These are phyloP conservation scores for Camarhynchus parvulus DNA, from an alignment of 2,113 vertebrate genomes.

Conservation along the genomic window DNA sequence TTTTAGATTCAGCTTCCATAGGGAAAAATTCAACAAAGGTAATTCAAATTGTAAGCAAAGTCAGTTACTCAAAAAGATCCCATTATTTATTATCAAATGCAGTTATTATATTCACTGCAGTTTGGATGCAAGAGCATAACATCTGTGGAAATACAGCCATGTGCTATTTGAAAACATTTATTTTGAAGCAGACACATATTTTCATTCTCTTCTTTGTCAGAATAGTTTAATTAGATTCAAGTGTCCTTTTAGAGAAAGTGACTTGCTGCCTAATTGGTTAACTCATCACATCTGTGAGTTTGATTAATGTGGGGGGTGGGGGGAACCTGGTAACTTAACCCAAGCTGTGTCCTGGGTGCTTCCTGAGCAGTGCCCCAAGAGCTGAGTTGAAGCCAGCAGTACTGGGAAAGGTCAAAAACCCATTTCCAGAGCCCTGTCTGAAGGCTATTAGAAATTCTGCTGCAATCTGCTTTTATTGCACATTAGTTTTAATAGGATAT, in stretches of 20 bases:
- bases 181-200: neutral
- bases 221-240: neutral
- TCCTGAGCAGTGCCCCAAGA: neutral
- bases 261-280: neutral
- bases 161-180: neutral
- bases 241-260: neutral
- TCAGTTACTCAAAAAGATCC: neutral
- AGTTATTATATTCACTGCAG: neutral
- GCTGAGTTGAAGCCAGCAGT: neutral
- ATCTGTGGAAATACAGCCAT: neutral
- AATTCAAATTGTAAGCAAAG: neutral
- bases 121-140: neutral
- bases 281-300: neutral
- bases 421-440: neutral
- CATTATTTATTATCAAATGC: neutral
- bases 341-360: neutral
- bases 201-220: neutral
- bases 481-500: constrained; percentile 35
- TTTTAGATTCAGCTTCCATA: neutral
- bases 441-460: neutral
- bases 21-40: neutral
- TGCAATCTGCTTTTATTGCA: neutral
- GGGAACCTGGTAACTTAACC: neutral
- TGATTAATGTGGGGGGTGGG: neutral
- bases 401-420: neutral